These are phyloP conservation scores for Lasaia peninsularis DNA, from an alignment of 1,140 invertebrate species.

Conservation along the genomic window DNA sequence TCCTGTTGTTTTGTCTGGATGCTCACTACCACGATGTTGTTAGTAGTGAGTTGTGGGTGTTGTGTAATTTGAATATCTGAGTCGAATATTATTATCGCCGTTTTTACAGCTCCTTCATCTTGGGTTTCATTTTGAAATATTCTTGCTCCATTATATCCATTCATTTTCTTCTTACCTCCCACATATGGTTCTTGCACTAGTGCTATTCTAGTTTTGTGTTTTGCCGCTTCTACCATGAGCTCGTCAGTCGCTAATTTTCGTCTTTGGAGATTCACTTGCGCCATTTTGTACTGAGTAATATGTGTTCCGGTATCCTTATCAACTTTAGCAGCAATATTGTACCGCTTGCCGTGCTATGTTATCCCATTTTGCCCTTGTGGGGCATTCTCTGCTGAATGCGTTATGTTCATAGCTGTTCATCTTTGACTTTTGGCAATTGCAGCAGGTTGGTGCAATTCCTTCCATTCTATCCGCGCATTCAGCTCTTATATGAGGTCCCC, in stretches of 20 bases:
- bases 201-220: not conserved
- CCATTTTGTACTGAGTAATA: not conserved
- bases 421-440: not conserved
- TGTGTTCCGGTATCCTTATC: no score
- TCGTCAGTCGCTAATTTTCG: constrained; percentile 16
- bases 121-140: constrained; percentile 2
- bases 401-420: no score
- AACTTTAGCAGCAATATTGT: no score
- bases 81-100: constrained; percentile 15
- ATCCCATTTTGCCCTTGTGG: no score
- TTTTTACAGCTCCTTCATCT: constrained; percentile 5
- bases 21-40: not conserved
- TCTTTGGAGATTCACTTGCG: constrained; percentile 19
- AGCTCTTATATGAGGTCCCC: constrained; percentile 7
- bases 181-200: constrained; percentile 24
- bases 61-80: not conserved
- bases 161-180: not conserved
- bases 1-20: no score
- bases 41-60: not conserved
- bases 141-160: not conserved
- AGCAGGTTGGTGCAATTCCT: not conserved
- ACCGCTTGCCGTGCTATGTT: no score
- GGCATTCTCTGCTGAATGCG: no score
- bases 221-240: constrained; percentile 12
- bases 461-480: constrained; percentile 9